phyloP scores from a whole-genome alignment of 92 coral and sea anemone species.

The Meandrina meandrites region DNA sequence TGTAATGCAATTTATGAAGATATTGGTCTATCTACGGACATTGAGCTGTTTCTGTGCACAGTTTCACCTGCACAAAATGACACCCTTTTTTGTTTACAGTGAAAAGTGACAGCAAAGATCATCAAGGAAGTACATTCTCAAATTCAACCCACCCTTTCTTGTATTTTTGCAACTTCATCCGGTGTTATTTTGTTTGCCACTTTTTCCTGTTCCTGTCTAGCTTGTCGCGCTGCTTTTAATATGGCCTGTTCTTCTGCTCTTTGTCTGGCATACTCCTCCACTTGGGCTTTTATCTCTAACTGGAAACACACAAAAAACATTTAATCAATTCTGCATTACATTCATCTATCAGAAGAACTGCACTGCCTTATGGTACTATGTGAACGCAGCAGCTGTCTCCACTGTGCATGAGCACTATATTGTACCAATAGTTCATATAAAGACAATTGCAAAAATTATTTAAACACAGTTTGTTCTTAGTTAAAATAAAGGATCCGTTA shows the following conservation, averaged over 20 bases:
- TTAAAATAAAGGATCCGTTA: not conserved
- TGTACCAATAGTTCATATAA: too few species aligned
- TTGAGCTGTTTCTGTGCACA: too few species aligned
- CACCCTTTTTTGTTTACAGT: too few species aligned
- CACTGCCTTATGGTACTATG: not conserved
- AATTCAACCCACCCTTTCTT: conserved; percentile 76
- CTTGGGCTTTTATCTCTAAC: conserved; percentile 88
- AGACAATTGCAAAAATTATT: not conserved
- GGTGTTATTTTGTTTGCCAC: conserved; percentile 67
- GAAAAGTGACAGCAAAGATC: not conserved
- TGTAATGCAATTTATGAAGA: too few species aligned
- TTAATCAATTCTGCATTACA: not conserved
- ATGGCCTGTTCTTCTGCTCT: conserved; percentile 91
- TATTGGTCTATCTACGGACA: too few species aligned
- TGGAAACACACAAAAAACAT: conserved; percentile 19
- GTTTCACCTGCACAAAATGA: too few species aligned
- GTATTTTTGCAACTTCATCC: conserved; percentile 73
- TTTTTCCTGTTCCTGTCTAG: conserved; percentile 69
- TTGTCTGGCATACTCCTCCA: conserved; percentile 83
- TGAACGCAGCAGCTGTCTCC: too few species aligned
- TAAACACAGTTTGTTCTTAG: not conserved
- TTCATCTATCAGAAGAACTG: not conserved
- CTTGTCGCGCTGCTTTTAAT: conserved; percentile 76
- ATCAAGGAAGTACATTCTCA: not conserved
- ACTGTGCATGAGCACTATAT: too few species aligned